Percentiles rank a stretch among this genome's conserved stretches.
Conservation (phyloP, 2,888 invertebrate species). For the Cheilosia grossa region DNA sequence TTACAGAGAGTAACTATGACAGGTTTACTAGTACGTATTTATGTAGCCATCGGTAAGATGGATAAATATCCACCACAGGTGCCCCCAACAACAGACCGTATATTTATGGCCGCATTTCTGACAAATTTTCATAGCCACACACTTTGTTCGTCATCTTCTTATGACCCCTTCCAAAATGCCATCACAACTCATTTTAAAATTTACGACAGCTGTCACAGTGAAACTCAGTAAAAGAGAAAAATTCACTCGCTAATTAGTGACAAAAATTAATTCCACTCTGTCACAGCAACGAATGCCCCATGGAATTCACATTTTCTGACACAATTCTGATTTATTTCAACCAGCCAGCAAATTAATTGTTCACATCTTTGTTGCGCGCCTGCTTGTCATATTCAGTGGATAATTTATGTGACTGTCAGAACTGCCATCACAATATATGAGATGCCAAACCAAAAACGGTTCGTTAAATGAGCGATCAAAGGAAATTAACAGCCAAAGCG, state of each 20-base stretch:
- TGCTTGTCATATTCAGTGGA: slow-evolving; percentile 57
- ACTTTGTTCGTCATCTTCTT: background rate
- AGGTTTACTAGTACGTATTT: too few species aligned
- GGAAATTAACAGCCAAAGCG: slow-evolving; percentile 69
- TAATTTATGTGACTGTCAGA: slow-evolving; percentile 71
- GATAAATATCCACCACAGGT: too few species aligned
- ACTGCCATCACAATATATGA: slow-evolving; percentile 70
- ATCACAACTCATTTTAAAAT: background rate
- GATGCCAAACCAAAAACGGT: slow-evolving; percentile 70
- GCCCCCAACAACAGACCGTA: too few species aligned
- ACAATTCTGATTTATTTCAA: slow-evolving; percentile 68
- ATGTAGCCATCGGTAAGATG: too few species aligned
- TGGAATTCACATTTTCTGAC: slow-evolving; percentile 51
- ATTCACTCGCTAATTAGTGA: slow-evolving; percentile 60
- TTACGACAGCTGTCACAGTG: background rate
- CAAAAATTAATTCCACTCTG: slow-evolving; percentile 67
- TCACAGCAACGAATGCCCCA: slow-evolving; percentile 51
- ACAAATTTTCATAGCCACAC: background rate
- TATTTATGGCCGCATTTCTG: too few species aligned
- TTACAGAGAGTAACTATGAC: too few species aligned
- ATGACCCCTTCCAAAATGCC: background rate
- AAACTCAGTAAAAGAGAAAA: background rate
- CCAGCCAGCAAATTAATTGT: slow-evolving; percentile 69
- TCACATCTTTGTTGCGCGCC: slow-evolving; percentile 37
- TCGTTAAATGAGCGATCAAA: slow-evolving; percentile 75